Conservation (phyloP, 2,113 vertebrate genomes). For the Ceyx cyanopectus region DNA sequence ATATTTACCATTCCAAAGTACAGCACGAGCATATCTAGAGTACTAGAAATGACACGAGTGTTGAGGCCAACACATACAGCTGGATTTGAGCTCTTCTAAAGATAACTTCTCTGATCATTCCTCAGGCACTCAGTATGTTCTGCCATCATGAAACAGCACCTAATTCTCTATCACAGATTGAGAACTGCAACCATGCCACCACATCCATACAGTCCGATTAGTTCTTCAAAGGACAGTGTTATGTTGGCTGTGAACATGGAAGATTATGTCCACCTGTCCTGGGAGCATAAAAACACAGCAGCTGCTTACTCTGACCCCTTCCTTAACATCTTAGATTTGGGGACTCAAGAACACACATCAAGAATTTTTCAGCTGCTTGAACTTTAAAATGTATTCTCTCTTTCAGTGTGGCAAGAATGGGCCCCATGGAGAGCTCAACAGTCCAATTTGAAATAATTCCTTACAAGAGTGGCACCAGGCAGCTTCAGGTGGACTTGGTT, state of each 20-base stretch:
- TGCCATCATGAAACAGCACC: background rate
- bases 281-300: background rate
- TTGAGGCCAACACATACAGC: background rate
- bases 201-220: background rate
- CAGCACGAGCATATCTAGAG: background rate
- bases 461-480: slow-evolving; percentile 72
- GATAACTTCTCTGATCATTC: background rate
- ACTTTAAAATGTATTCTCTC: background rate
- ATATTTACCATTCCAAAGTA: background rate
- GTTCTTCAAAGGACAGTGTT: background rate
- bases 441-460: slow-evolving; percentile 74
- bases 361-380: background rate
- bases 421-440: slow-evolving; percentile 61
- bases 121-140: background rate
- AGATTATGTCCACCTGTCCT: background rate
- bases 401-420: slow-evolving; percentile 51
- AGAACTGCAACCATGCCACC: background rate
- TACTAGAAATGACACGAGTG: background rate
- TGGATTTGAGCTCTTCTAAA: background rate
- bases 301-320: background rate
- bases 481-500: slow-evolving; percentile 78
- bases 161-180: background rate
- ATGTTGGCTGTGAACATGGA: background rate
- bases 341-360: background rate
- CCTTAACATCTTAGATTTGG: background rate